Evolutionary conservation across 2,113 vertebrate species (phyloP), one percentile per base, ranked within the genome.

Genomic region (Epinephelus cyanopodus): DNA sequence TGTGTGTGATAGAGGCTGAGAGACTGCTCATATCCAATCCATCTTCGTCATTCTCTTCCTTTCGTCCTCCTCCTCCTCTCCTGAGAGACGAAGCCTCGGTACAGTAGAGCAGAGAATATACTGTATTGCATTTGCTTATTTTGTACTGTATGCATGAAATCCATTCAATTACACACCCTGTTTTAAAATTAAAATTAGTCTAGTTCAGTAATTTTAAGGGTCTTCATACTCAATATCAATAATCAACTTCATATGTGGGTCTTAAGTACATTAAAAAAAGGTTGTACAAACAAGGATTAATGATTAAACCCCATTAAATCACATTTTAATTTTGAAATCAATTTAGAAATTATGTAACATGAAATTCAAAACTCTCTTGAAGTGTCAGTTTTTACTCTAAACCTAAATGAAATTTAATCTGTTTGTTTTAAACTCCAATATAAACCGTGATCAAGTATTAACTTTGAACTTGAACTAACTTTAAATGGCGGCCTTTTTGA

Each of bases 1-100:
- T 37, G 66, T 54, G 67, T 33, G 47, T 23, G 58, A 3, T 57
- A 14, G 11, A 3, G 48, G 21, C 17, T 17, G 37, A 13, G 56
- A 33, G 47, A 45, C 45, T 42, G 14, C 50, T 70, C 54, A 37
- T 84, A 45, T 82, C 50, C 65, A 68, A 14, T 76, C 71, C 60
- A 62, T 82, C 54, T 56, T 37, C 33, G 33, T 37, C 33, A 37
- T 37, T 37, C 33, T 37, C 33, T 37, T 29, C 29, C 45, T 8
- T 74, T 73, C 54, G 23, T 15, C 15, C n/a, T 64, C 15, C 21
- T 27, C 56, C 19, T 71, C 56, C 6, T 79, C 29, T 77, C 71
- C 61, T 57, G 48, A 69, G 85, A 80, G 21, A 18, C 1, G 45
- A 56, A 60, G 29, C 64, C 39, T 81, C 15, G 1, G 33, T 14